Base-by-base conservation (phyloP, 2,113 vertebrate genomes). In the Lipotes vexillifer region DNA sequence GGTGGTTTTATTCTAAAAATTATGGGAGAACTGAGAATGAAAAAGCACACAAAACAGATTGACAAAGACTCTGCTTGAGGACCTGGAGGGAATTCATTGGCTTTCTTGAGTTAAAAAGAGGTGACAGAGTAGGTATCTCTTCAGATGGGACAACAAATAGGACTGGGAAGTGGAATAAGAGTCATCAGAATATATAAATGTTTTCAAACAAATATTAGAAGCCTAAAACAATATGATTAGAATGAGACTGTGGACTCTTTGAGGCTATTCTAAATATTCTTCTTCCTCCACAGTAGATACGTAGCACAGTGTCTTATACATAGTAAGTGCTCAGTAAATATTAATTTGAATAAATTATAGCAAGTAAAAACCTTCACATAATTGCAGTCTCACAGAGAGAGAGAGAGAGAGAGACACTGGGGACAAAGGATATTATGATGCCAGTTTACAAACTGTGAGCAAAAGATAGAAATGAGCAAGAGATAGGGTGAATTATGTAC, bases 191-290 rank as follows among this genome's bases (percentile, higher is more conserved):
- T 74, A 84, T 92, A 75, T 41, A 36, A 44, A 61, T 75, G 13
- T 57, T 97, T 94, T 11, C 55, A 85, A 93, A 74, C 61, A 95
- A 84, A 88, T 87, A 78, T 49, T 94, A 68, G 46, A 89, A 96
- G 27, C 41, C 36, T 81, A 36, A 95, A 84, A 84, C 78, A 57
- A 93, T 33, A 85, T 65, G 6, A 87, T 77, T 59, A 84, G 74
- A 89, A 92, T 93, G 84, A 74, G 9, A 87, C 10, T 87, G 20
- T 84, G 31, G 10, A 84, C 20, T 88, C 61, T 94, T 85, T 71
- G 29, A 17, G 27, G 41, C 36, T 88, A 71, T 90, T 92, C 90
- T 88, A 97, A 91, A 85, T 71, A 74, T 82, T 29, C 80, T 78
- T 84, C 27, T 88, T 93, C 20, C 7, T 92, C 41, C 38, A 93